A percentile compares a stretch with the other conserved stretches of the same genome.
Conservation (phyloP, 2,888 invertebrate genomes). For the Taenaris catops region DNA sequence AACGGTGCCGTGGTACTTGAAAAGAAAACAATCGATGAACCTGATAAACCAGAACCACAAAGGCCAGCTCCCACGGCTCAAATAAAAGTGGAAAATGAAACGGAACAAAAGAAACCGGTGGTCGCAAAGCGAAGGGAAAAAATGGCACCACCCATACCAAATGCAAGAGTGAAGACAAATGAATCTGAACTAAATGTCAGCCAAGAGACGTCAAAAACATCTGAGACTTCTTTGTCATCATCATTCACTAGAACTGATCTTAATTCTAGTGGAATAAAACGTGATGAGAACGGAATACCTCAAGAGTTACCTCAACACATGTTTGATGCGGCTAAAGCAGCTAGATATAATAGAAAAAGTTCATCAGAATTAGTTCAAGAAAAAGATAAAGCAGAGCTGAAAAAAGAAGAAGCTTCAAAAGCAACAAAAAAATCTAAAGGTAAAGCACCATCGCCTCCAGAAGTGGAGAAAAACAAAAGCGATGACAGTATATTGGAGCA, state of each 20-base stretch:
- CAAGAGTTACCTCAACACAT: constrained; percentile 86
- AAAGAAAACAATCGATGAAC: constrained; percentile 56
- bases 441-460: constrained; percentile 87
- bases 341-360: constrained; percentile 83
- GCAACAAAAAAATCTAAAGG: constrained; percentile 82
- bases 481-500: constrained; percentile 70
- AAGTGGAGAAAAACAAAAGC: constrained; percentile 65
- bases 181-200: constrained; percentile 53
- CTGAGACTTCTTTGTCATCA: constrained; percentile 42
- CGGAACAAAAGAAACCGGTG: constrained; percentile 65
- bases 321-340: constrained; percentile 85
- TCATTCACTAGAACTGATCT: constrained; percentile 65
- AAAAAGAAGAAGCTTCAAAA: constrained; percentile 56
- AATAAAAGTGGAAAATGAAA: constrained; percentile 75
- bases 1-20: constrained; percentile 56
- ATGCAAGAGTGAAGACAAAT: constrained; percentile 58
- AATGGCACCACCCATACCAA: constrained; percentile 70
- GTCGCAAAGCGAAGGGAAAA: constrained; percentile 76
- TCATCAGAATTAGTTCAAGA: constrained; percentile 50
- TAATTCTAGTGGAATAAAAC: constrained; percentile 80
- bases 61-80: constrained; percentile 49
- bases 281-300: constrained; percentile 82
- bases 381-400: constrained; percentile 45
- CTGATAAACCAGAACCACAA: constrained; percentile 60
- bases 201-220: constrained; percentile 47